Evolutionary conservation across 1,140 invertebrate species (phyloP), one percentile per base, ranked within the genome.

Genomic region (Tetragonula clypearis): DNA sequence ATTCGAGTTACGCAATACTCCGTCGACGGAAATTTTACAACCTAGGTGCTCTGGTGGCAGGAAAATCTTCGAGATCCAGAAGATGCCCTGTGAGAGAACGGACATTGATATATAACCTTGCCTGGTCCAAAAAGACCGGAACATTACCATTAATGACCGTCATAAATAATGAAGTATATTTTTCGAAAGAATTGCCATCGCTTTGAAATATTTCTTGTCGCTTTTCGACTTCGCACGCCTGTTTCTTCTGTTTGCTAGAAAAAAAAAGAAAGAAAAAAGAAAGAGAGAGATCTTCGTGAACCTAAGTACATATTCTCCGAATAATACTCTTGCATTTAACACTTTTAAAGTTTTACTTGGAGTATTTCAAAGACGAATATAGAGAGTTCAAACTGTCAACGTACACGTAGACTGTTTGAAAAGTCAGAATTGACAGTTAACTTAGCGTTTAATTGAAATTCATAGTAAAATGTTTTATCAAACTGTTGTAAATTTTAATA

Each of bases 81-180:
- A 65, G 41, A 35, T 56, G 23, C n/a, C 49, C 56, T 23, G 79
- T 15, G 2, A 74, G 35, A 35, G 68, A 85, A 85, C 60, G 53
- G 5, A 9, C 78, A 26, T 84, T 87, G 88, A 92, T 90, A 89
- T 91, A 92, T 89, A 88, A 91, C 90, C n/a, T 90, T 90, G 89
- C 88, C 91, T 91, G 91, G 23, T 69, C 72, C 72, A 58, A 85
- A 78, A 90, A 75, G 60, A 88, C 84, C 90, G 79, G 86, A 91
- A 92, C 87, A 91, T 90, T 86, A 87, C 56, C 86, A 91, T 92
- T 92, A 93, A 92, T 87, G 88, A 88, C 73, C 60, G 68, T 78
- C 90, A 85, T 91, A 92, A 93, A 92, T 91, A 85, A 89, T 74
- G 72, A 86, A 85, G 84, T 77, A 73, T 80, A 71, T 77, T 72